A percentile compares a stretch with the other conserved stretches of the same genome.
Evolutionary conservation across 1,140 invertebrate species (phyloP).

Genomic region (Gonioctena quinquepunctata): DNA sequence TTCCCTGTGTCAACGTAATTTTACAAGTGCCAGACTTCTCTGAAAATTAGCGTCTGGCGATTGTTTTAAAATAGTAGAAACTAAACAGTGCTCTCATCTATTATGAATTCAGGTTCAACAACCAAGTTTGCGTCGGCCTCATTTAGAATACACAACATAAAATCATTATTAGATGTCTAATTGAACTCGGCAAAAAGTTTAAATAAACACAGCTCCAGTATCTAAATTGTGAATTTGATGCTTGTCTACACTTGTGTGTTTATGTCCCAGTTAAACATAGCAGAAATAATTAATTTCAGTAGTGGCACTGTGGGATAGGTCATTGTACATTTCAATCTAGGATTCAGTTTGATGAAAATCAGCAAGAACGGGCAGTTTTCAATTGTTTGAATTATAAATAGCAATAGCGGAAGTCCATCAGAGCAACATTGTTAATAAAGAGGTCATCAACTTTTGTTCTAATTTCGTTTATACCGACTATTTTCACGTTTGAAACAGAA

Average conservation of each 20-base stretch:
- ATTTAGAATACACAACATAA: not conserved
- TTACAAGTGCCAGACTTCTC: too few species aligned
- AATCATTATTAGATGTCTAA: not conserved
- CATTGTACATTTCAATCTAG: not conserved
- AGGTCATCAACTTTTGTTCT: too few species aligned
- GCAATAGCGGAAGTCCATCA: too few species aligned
- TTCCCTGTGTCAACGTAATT: too few species aligned
- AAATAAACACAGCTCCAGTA: not conserved
- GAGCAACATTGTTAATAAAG: too few species aligned
- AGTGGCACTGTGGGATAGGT: not conserved
- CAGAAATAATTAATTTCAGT: not conserved
- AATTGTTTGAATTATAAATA: too few species aligned
- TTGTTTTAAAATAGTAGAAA: not conserved
- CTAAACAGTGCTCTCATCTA: not conserved
- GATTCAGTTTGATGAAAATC: too few species aligned
- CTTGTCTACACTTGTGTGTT: not conserved
- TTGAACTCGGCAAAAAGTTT: not conserved
- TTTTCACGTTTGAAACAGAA: too few species aligned
- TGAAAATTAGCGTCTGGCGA: too few species aligned
- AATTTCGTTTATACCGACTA: too few species aligned
- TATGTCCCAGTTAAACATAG: not conserved
- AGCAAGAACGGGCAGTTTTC: too few species aligned
- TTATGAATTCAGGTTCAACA: conserved; percentile 8
- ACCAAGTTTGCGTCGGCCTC: conserved; percentile 5
- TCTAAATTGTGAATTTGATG: not conserved